Base-by-base conservation (phyloP, 2,797 vertebrate genomes). In the Poecile montanus region DNA sequence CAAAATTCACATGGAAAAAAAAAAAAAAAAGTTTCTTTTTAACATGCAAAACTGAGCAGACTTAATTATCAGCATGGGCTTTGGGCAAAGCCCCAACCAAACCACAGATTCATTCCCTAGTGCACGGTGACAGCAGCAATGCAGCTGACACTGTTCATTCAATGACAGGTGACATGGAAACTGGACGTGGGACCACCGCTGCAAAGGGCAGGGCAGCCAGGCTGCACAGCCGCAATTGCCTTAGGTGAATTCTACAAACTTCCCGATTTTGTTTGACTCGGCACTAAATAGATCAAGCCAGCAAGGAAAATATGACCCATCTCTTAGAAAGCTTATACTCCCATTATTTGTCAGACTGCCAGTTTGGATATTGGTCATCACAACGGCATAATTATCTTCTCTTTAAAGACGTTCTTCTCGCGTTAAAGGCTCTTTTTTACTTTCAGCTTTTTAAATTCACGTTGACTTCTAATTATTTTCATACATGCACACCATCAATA, bases 41-140 rank as follows among this genome's bases (percentile, higher is more conserved):
- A 74, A 22, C 17, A 17, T 0, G 50, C 11, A 53, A 63, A 60
- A 63, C 0, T 9, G 7, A 89, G 63, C 21, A 67, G 56, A 27
- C 10, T 66, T 25, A 45, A 23, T 30, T 2, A 32, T 7, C 45
- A 61, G 30, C 76, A 45, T 0, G 8, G 14, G 6, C 11, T 67
- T 60, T 0, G 1, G 45, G n/a, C 38, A 57, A 77, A 78, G 51
- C 25, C 58, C 30, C 44, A 19, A 1, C 7, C 44, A 58, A 60
- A n/a, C 8, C 54, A 22, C 29, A 19, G n/a, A 5, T 34, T 17
- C 48, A 25, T 2, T 2, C 23, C 45, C 42, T 16, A 23, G 25
- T 0, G 1, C 40, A 1, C 0, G 3, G 26, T 8, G 16, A 16
- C 32, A n/a, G 26, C 15, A 32, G 34, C 27, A 4, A 38, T 2